Conservation (phyloP, 1,140 invertebrate genomes). For the Bathynomus jamesi region DNA sequence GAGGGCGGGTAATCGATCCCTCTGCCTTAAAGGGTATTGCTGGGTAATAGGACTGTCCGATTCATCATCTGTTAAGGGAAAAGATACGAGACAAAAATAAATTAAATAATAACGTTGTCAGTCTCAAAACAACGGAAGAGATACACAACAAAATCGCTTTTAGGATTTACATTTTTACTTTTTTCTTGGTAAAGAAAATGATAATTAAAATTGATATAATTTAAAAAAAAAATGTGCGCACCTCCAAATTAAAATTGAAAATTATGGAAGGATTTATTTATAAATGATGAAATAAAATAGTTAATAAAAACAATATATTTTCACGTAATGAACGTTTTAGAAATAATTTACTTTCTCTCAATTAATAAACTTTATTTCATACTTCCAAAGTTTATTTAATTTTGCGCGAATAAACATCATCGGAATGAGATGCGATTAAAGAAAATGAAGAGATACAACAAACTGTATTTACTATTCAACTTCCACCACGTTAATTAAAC, state of each 20-base stretch:
- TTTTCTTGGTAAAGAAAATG: not conserved
- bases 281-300: too few species aligned
- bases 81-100: not conserved
- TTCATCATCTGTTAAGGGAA: not conserved
- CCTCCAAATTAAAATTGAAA: not conserved
- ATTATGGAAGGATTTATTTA: too few species aligned
- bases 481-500: too few species aligned
- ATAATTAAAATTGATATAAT: not conserved
- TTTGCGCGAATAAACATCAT: too few species aligned
- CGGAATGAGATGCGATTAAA: too few species aligned
- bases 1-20: not conserved
- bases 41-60: not conserved
- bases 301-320: too few species aligned
- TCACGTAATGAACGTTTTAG: too few species aligned
- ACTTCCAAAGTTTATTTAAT: too few species aligned
- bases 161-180: not conserved
- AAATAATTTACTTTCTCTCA: too few species aligned
- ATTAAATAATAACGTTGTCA: not conserved
- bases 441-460: too few species aligned
- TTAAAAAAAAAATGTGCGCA: not conserved
- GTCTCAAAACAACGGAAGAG: not conserved
- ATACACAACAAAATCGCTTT: not conserved
- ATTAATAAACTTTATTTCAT: too few species aligned
- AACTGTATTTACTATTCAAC: too few species aligned
- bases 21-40: not conserved